Evolutionary conservation across 2,113 vertebrate genomes (phyloP).

Genomic region (Pachycephala philippinensis): DNA sequence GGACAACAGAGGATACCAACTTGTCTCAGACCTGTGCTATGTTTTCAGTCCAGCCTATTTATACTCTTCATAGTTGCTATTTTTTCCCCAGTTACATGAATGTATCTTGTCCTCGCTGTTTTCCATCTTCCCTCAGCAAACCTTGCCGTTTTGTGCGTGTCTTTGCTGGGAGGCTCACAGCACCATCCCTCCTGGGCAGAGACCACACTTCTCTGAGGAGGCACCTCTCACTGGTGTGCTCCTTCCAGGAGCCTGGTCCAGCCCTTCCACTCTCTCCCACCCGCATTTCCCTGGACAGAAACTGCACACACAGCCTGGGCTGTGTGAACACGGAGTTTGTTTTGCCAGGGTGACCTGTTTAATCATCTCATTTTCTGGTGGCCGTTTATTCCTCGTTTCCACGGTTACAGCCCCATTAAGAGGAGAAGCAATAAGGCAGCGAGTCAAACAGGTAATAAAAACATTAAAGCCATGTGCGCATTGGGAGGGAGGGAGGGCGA

Average conservation of each 20-base stretch:
- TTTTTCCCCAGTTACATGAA: conserved; percentile 23
- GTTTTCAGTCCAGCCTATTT: conserved; percentile 44
- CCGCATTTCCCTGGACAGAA: conserved; percentile 68
- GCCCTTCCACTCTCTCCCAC: not conserved
- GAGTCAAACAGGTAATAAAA: conserved; percentile 99
- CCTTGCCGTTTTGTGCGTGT: not conserved
- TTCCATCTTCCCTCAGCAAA: not conserved
- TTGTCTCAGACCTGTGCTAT: conserved; percentile 15
- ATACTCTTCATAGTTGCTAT: conserved; percentile 19
- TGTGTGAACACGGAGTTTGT: conserved; percentile 90
- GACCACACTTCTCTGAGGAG: not conserved
- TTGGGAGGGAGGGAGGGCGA: conserved; percentile 78
- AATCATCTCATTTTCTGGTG: conserved; percentile 99
- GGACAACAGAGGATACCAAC: conserved; percentile 12
- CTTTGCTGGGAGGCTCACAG: not conserved
- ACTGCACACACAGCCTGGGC: conserved; percentile 79
- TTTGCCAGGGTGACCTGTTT: conserved; percentile 99
- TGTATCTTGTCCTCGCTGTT: not conserved
- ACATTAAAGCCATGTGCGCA: conserved; percentile 98
- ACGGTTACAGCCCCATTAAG: conserved; percentile 99
- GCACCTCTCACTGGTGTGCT: not conserved
- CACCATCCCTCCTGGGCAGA: not conserved
- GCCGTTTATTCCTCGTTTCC: conserved; percentile 99
- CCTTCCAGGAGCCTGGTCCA: not conserved
- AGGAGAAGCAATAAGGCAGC: conserved; percentile 99